Evolutionary conservation across 30 jellyfish, hydroid and myxozoan species (phyloP).

Genomic region (Turritopsis dohrnii): DNA sequence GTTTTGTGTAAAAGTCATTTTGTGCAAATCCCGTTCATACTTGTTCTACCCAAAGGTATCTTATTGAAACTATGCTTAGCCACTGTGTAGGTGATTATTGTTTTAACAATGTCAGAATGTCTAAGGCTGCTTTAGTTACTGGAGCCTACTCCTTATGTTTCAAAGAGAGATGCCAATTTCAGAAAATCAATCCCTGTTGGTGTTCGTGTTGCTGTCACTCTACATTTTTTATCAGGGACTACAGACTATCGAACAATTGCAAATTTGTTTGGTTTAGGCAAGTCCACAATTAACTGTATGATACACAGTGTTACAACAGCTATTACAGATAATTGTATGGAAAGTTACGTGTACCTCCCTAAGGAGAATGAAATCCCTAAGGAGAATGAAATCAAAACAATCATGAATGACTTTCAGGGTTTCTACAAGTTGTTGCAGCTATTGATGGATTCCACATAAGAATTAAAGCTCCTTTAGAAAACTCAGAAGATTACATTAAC

Average conservation of each 20-base stretch:
- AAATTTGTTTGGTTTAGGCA: neutral
- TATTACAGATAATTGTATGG: neutral
- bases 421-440: too few species aligned
- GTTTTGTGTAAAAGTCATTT: neutral
- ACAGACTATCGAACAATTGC: neutral
- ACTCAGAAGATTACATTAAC: too few species aligned
- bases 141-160: neutral
- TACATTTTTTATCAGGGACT: neutral
- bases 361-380: too few species aligned
- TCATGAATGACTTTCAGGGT: too few species aligned
- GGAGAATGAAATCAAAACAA: too few species aligned
- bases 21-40: too few species aligned
- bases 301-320: neutral
- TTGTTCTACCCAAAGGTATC: neutral
- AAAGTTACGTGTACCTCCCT: too few species aligned
- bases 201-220: neutral
- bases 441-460: too few species aligned
- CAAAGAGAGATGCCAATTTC: neutral
- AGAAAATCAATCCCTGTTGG: neutral
- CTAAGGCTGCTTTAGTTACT: neutral
- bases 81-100: neutral
- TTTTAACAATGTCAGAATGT: neutral
- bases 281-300: neutral
- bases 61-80: neutral
- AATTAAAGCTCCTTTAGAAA: too few species aligned